These are phyloP conservation scores for Aythya baeri DNA, from an alignment of 2,113 vertebrate species.

Conservation along the genomic window DNA sequence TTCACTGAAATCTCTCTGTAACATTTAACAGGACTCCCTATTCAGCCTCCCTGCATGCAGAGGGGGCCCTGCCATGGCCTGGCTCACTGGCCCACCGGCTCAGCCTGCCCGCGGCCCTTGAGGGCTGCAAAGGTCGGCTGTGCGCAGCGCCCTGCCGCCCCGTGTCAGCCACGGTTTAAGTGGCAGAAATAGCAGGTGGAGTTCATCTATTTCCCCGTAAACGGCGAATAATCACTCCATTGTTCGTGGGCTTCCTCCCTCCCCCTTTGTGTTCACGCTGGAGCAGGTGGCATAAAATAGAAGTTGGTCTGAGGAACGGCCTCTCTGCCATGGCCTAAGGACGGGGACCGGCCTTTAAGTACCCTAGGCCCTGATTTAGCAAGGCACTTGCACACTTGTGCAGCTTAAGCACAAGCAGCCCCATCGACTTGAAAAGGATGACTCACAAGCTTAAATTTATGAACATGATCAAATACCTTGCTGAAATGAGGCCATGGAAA, in stretches of 20 bases:
- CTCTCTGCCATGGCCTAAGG: not conserved
- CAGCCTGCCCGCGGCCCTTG: fast-evolving
- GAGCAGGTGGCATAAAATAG: conserved; percentile 35
- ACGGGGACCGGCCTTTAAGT: not conserved
- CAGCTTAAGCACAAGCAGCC: conserved; percentile 21
- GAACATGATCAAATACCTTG: conserved; percentile 55
- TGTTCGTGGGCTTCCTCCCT: conserved; percentile 42
- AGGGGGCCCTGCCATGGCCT: not conserved
- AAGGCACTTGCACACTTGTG: not conserved
- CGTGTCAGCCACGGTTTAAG: conserved; percentile 45
- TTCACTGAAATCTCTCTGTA: not conserved
- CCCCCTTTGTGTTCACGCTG: not conserved
- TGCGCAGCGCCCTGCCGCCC: not conserved
- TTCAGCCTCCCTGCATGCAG: not conserved
- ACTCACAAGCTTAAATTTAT: conserved; percentile 64
- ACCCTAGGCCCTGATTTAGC: conserved; percentile 16
- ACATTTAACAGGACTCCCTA: not conserved
- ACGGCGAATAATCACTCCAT: conserved; percentile 62
- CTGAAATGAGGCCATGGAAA: conserved; percentile 59
- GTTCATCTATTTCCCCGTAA: conserved; percentile 62
- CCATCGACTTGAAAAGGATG: conserved; percentile 57
- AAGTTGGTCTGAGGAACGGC: conserved; percentile 19
- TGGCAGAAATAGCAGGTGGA: conserved; percentile 61
- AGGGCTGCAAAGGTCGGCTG: conserved; percentile 5
- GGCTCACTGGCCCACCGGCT: not conserved